These are phyloP conservation scores for Mustela lutreola DNA, from an alignment of 2,113 vertebrate genomes.

Conservation along the genomic window DNA sequence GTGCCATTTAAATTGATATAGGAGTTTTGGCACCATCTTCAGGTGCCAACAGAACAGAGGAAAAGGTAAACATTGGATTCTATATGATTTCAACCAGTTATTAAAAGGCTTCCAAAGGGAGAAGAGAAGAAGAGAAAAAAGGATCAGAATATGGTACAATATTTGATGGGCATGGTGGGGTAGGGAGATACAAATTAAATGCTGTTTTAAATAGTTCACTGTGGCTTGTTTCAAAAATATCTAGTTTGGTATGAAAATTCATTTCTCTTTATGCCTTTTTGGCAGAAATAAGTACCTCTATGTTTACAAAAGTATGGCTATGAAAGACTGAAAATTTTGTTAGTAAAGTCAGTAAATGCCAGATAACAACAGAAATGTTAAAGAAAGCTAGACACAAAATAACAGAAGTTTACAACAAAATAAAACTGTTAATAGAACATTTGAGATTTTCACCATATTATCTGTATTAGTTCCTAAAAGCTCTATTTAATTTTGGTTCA, in stretches of 20 bases:
- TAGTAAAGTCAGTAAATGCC: neutral
- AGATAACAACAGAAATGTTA: neutral
- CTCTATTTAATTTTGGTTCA: slow-evolving; percentile 60
- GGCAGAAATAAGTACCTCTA: neutral
- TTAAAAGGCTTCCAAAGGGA: neutral
- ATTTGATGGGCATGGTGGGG: neutral
- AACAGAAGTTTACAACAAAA: slow-evolving; percentile 21
- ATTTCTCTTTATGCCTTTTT: neutral
- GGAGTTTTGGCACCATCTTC: slow-evolving; percentile 21
- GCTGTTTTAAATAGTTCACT: neutral
- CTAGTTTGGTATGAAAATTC: neutral
- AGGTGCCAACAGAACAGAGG: slow-evolving; percentile 55
- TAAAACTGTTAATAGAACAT: neutral
- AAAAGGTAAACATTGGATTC: slow-evolving; percentile 40
- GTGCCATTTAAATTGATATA: slow-evolving; percentile 56
- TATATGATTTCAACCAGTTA: slow-evolving; percentile 22
- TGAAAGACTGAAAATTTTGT: neutral
- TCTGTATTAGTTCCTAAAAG: slow-evolving; percentile 20
- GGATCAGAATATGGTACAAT: neutral
- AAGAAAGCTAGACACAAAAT: neutral
- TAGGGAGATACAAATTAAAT: neutral
- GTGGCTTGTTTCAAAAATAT: slow-evolving; percentile 39
- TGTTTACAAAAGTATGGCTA: neutral
- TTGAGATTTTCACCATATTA: slow-evolving; percentile 26
- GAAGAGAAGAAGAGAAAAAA: neutral